Evolutionary conservation across 23 tunicate species (phyloP), one percentile per base, ranked within the genome.

Genomic region (Ascidia mentula): DNA sequence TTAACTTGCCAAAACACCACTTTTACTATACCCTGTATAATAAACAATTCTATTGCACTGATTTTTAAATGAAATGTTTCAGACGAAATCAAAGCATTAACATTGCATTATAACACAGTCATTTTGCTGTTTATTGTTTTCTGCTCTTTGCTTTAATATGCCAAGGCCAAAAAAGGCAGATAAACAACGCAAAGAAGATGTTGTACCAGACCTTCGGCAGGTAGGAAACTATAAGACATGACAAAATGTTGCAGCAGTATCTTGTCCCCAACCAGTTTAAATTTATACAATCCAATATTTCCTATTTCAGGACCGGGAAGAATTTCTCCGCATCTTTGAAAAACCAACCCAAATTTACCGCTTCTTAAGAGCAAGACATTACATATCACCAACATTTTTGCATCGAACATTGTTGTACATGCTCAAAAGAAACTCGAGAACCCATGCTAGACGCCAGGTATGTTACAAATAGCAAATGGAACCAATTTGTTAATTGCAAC

Each of bases 311-410:
- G 98, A 93, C 72, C 93, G 91, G 37, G 89, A 88, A 81, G 89
- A 93, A 77, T 93, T 93, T 80, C 77, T 93, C 26, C 73, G 79
- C 26, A 85, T 92, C 0, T 93, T 88, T 80, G 98, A 93, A 74
- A 88, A 93, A 82, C 93, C 94, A 36, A 93, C 98, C 0, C 98
- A 93, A 53, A 93, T 93, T 32, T 93, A 93, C 75, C 73, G 98
- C 15, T 93, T 93, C 88, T 45, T 93, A 72, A 59, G 89, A 53
- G 93, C 94, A 34, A 76, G 98, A 13, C 90, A 88, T 71, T 72
- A 72, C 69, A 75, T 93, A 24, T 80, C 94, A 17, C 98, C 98
- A 34, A 78, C 72, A 32, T 93, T 88, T 73, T 38, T 93, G 75
- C 92, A 88, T 34, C 76, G 98, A 71, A 72, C 79, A 24, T 77